Conservation (phyloP, 2,113 vertebrate genomes). For the Illadopsis cleaveri region DNA sequence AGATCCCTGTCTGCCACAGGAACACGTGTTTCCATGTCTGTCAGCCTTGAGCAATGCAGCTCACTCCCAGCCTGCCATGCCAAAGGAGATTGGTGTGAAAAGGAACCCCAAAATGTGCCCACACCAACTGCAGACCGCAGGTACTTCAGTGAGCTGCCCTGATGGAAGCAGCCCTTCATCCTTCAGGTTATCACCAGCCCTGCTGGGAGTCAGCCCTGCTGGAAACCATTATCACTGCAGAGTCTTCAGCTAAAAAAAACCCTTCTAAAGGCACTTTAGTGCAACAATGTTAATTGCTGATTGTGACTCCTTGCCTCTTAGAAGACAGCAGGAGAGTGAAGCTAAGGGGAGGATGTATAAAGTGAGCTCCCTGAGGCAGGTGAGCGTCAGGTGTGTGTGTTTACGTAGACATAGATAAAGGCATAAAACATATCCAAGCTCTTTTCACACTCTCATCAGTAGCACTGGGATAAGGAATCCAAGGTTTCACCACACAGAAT, state of each 20-base stretch:
- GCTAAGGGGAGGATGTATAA: not conserved
- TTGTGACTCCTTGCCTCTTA: not conserved
- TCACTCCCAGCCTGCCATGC: not conserved
- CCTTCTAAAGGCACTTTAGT: not conserved
- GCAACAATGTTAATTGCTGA: not conserved
- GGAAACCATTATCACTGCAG: not conserved
- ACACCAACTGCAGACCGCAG: not conserved
- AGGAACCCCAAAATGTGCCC: not conserved
- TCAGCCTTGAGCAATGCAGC: not conserved
- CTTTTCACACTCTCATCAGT: not conserved
- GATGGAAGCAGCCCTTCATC: not conserved
- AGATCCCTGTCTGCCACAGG: not conserved
- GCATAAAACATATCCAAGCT: not conserved
- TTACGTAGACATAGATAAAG: not conserved
- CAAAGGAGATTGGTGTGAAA: not conserved
- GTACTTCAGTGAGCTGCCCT: fast-evolving
- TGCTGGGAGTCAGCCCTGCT: not conserved
- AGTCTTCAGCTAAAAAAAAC: not conserved
- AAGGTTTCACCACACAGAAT: not conserved
- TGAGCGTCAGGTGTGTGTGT: not conserved
- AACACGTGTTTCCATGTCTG: not conserved
- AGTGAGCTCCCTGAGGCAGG: not conserved
- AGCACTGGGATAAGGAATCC: not conserved
- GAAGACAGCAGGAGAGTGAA: not conserved
- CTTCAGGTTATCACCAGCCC: not conserved